Percentiles rank a stretch among this genome's conserved stretches.
Evolutionary conservation across 64 coral and sea anemone species (phyloP).

Genomic region (Trachythela sp.): DNA sequence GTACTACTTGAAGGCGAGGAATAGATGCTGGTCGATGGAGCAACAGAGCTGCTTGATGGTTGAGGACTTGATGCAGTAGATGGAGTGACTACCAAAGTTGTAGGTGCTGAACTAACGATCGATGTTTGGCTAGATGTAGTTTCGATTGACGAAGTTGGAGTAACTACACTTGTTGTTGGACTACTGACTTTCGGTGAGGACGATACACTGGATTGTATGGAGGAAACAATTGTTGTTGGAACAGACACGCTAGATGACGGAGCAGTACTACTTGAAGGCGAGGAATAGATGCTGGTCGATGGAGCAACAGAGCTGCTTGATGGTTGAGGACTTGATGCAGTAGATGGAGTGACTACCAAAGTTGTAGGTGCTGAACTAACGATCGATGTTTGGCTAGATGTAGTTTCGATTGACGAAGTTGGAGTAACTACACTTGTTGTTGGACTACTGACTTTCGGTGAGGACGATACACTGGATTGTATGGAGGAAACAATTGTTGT

Average conservation of each 20-base stretch:
- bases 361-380: too few relatives aligned
- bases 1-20: too few relatives aligned
- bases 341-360: background rate
- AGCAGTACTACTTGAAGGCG: too few relatives aligned
- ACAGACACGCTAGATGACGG: too few relatives aligned
- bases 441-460: background rate
- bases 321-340: too few relatives aligned
- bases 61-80: constrained; percentile 28
- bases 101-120: too few relatives aligned
- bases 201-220: background rate
- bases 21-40: too few relatives aligned
- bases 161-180: background rate
- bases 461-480: too few relatives aligned
- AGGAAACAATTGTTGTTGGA: too few relatives aligned
- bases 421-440: background rate
- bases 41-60: constrained; percentile 16
- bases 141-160: background rate
- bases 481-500: background rate
- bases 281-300: too few relatives aligned
- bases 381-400: constrained; percentile 8
- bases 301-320: too few relatives aligned
- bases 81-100: background rate
- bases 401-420: background rate
- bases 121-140: background rate
- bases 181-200: too few relatives aligned